Evolutionary conservation across 2,113 vertebrate genomes (phyloP).

Genomic region (Poeciliopsis occidentalis): DNA sequence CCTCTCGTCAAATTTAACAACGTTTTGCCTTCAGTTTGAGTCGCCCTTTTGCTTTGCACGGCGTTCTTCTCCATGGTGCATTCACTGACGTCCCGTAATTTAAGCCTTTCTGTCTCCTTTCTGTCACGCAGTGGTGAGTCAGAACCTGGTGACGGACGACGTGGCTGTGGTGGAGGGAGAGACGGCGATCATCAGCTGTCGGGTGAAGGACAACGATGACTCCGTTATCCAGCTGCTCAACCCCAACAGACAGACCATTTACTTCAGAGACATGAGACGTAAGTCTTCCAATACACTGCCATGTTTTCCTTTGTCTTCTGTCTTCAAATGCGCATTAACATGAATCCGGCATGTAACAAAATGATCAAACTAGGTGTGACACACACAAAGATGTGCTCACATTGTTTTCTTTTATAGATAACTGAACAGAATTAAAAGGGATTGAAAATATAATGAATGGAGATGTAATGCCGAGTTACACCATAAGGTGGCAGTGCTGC

Average conservation of each 20-base stretch:
- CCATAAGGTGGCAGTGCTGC: too few species aligned
- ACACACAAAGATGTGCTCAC: too few species aligned
- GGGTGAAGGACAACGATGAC: conserved; percentile 92
- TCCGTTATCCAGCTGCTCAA: conserved; percentile 98
- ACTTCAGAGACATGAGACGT: conserved; percentile 92
- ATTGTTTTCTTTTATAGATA: too few species aligned
- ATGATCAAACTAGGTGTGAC: too few species aligned
- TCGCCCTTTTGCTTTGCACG: not conserved
- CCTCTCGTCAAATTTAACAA: not conserved
- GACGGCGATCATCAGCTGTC: conserved; percentile 82
- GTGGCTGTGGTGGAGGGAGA: conserved; percentile 83
- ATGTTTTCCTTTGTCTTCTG: not conserved
- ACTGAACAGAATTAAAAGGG: too few species aligned
- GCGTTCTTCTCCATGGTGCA: not conserved
- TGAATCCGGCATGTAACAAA: too few species aligned
- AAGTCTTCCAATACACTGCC: conserved; percentile 71
- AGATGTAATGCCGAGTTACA: too few species aligned
- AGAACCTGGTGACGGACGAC: conserved; percentile 93
- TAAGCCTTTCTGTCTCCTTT: not conserved
- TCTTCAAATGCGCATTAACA: too few species aligned
- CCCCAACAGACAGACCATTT: conserved; percentile 97
- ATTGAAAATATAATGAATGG: too few species aligned
- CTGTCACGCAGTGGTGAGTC: conserved; percentile 78
- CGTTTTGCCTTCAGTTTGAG: not conserved
- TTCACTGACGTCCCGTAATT: not conserved